phyloP scores from a whole-genome alignment of 1,140 invertebrate genomes.

The Hydropsyche tenuis region DNA sequence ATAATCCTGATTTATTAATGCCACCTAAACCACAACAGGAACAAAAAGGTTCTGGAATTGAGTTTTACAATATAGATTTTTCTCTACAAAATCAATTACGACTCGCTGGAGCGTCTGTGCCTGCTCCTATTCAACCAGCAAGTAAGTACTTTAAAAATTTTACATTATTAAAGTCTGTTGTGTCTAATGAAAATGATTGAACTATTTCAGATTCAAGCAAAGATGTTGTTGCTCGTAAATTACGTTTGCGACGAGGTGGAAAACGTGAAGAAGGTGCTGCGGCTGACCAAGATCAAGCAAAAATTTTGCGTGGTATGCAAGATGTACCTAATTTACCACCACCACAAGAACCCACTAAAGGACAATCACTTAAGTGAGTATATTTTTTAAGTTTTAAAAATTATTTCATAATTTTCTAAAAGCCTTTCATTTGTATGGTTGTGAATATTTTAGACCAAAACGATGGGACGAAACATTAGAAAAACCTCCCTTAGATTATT shows the following conservation, averaged over 20 bases:
- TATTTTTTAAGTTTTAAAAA: slow-evolving; percentile 10
- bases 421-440: no score
- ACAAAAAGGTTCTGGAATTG: slow-evolving; percentile 81
- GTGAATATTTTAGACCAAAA: slow-evolving; percentile 70
- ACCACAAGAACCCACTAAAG: slow-evolving; percentile 58
- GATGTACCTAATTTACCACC: slow-evolving; percentile 88
- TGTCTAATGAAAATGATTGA: slow-evolving; percentile 19
- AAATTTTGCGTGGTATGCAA: slow-evolving; percentile 97
- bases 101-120: slow-evolving; percentile 88
- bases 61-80: slow-evolving; percentile 99
- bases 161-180: background rate
- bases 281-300: slow-evolving; percentile 90
- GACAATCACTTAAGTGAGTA: slow-evolving; percentile 72
- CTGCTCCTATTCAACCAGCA: slow-evolving; percentile 71
- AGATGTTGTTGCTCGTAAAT: slow-evolving; percentile 93
- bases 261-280: slow-evolving; percentile 75
- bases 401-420: slow-evolving; percentile 11
- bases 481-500: slow-evolving; percentile 97
- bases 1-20: slow-evolving; percentile 97
- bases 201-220: slow-evolving; percentile 62
- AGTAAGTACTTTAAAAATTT: slow-evolving; percentile 60
- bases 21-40: slow-evolving; percentile 91
- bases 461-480: slow-evolving; percentile 93
- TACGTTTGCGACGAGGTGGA: slow-evolving; percentile 78
- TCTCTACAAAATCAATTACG: slow-evolving; percentile 93